Conservation (phyloP, 2,797 vertebrate genomes). For the Thalassophryne amazonica region DNA sequence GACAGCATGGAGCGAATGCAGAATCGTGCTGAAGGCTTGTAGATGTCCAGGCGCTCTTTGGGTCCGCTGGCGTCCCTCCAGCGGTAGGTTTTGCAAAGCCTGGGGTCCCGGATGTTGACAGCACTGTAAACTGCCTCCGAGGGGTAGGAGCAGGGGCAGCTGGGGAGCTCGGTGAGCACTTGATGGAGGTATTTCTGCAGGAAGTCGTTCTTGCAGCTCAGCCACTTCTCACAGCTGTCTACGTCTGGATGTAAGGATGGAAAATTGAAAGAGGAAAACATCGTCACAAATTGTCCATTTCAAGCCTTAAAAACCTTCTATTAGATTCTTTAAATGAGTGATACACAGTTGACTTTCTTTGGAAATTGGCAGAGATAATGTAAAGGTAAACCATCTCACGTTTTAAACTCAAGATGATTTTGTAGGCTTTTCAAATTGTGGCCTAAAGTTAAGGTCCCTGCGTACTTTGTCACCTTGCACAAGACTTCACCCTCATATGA, state of each 20-base stretch:
- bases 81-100: slow-evolving; percentile 77
- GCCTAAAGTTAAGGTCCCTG: too few species aligned
- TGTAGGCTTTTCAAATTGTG: too few species aligned
- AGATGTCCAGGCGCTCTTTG: slow-evolving; percentile 86
- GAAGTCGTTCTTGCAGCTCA: slow-evolving; percentile 89
- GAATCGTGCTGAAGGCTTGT: slow-evolving; percentile 85
- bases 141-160: slow-evolving; percentile 87
- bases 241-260: slow-evolving; percentile 64
- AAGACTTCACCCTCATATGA: too few species aligned
- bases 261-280: neutral
- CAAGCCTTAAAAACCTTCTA: too few species aligned
- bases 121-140: slow-evolving; percentile 81
- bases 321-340: too few species aligned
- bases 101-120: slow-evolving; percentile 79
- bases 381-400: too few species aligned
- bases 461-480: too few species aligned
- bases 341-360: too few species aligned
- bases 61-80: slow-evolving; percentile 88
- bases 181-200: slow-evolving; percentile 86
- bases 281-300: too few species aligned
- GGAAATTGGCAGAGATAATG: too few species aligned
- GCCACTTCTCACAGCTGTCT: slow-evolving; percentile 92
- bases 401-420: too few species aligned
- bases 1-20: slow-evolving; percentile 89
- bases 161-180: slow-evolving; percentile 84